Conservation (phyloP, 2,113 vertebrate species). For the Caretta caretta region DNA sequence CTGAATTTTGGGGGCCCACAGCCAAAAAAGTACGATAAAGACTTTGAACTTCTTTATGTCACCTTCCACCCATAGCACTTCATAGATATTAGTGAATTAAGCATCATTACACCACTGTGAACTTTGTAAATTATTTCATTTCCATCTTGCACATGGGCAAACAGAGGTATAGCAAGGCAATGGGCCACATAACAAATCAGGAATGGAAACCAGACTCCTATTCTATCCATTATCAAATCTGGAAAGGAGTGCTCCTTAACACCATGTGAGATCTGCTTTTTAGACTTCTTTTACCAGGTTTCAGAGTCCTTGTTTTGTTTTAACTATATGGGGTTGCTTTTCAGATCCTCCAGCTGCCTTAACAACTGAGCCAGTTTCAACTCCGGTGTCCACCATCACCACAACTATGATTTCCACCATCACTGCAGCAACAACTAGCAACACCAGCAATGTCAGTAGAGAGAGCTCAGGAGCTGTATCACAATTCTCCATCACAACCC, state of each 20-base stretch:
- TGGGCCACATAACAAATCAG: neutral
- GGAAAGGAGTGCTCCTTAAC: too few species aligned
- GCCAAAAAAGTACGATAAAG: neutral
- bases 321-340: slow-evolving; percentile 19
- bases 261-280: neutral
- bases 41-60: neutral
- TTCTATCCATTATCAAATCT: neutral
- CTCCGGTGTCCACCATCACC: neutral
- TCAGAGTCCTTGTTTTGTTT: neutral
- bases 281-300: neutral
- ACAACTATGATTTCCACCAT: slow-evolving; percentile 45
- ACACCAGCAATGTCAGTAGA: slow-evolving; percentile 32
- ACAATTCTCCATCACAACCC: slow-evolving; percentile 40
- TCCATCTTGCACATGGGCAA: neutral
- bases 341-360: slow-evolving; percentile 78
- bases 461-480: neutral
- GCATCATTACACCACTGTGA: neutral
- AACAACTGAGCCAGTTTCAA: slow-evolving; percentile 42
- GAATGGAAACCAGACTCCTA: neutral
- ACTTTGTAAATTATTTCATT: neutral
- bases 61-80: neutral
- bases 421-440: slow-evolving; percentile 32
- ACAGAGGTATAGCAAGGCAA: neutral
- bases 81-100: neutral
- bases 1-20: neutral